Evolutionary conservation across 2,797 vertebrate genomes (phyloP).

Genomic region (Cryptoblepharus egeriae): DNA sequence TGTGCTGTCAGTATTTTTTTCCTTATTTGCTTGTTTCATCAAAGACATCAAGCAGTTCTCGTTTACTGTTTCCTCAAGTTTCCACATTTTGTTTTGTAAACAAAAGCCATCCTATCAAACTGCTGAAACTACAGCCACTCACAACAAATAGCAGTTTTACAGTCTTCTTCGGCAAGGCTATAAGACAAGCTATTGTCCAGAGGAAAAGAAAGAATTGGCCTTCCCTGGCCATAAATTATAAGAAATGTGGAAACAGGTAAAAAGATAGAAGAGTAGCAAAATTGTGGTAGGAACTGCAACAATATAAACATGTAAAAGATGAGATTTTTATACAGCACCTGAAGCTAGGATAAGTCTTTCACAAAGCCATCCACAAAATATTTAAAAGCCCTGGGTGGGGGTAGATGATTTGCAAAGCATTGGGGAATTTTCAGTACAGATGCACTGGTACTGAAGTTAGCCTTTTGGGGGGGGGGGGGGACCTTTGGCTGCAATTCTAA

Average conservation of each 20-base stretch:
- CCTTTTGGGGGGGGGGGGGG: neutral
- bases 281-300: slow-evolving; percentile 17
- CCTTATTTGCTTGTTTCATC: too few species aligned
- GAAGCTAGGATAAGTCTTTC: slow-evolving; percentile 46
- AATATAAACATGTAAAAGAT: slow-evolving; percentile 45
- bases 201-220: slow-evolving; percentile 53
- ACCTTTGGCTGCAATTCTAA: too few species aligned
- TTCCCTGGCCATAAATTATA: slow-evolving; percentile 33
- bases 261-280: slow-evolving; percentile 52
- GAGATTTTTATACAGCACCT: slow-evolving; percentile 46
- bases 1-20: too few species aligned
- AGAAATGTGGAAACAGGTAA: slow-evolving; percentile 47
- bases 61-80: slow-evolving; percentile 45
- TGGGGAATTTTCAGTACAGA: neutral
- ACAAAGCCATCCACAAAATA: slow-evolving; percentile 52
- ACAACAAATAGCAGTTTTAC: slow-evolving; percentile 44
- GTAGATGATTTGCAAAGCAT: neutral
- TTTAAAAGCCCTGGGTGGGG: slow-evolving; percentile 21
- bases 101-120: slow-evolving; percentile 17
- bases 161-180: slow-evolving; percentile 39
- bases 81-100: neutral
- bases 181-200: slow-evolving; percentile 23
- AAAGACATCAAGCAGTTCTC: slow-evolving; percentile 42
- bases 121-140: slow-evolving; percentile 44
- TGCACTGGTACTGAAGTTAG: neutral